These are phyloP conservation scores for Chaetodon trifasciatus DNA, from an alignment of 2,797 vertebrate genomes.

Conservation along the genomic window DNA sequence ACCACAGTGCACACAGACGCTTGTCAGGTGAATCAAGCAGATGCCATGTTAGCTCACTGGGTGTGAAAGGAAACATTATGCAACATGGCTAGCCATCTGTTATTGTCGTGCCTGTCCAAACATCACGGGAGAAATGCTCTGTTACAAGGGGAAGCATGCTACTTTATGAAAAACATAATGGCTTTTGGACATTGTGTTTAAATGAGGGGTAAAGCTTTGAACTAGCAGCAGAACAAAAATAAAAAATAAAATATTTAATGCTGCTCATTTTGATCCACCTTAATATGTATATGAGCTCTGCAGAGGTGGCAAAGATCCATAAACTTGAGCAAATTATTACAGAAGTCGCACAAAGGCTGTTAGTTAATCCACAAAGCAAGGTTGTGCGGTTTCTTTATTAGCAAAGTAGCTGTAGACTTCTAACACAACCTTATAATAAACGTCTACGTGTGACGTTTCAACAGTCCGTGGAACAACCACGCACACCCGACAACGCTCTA, in stretches of 20 bases:
- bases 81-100: conserved; percentile 70
- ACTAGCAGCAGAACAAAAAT: conserved; percentile 1
- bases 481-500: neutral
- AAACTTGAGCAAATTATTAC: conserved; percentile 18
- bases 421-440: conserved; percentile 14
- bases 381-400: conserved; percentile 3
- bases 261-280: neutral
- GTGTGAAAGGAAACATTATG: conserved; percentile 63
- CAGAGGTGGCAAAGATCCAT: conserved; percentile 2
- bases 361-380: conserved; percentile 1
- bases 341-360: conserved; percentile 5
- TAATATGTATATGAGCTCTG: conserved; percentile 16
- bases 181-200: neutral
- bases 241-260: neutral
- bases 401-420: neutral
- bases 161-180: neutral
- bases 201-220: neutral
- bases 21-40: conserved; percentile 60
- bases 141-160: neutral
- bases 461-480: conserved; percentile 17
- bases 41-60: conserved; percentile 58
- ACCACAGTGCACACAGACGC: conserved; percentile 35
- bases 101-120: conserved; percentile 45
- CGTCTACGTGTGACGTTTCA: conserved; percentile 17
- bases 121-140: conserved; percentile 32